Evolutionary conservation across 2,113 vertebrate species (phyloP).

Genomic region (Dipodomys ordii): DNA sequence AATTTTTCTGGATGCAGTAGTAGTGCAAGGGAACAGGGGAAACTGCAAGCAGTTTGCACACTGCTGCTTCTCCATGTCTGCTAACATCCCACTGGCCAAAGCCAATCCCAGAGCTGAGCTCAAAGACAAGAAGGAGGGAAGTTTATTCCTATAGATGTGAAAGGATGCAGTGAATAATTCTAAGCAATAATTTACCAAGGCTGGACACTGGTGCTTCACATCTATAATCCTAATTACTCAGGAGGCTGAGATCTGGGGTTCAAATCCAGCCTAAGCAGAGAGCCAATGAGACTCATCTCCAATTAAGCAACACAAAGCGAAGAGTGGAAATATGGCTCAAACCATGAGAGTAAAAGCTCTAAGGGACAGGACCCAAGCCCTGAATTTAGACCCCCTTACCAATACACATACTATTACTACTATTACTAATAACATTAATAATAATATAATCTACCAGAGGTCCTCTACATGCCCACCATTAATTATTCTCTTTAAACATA

Average conservation of each 20-base stretch:
- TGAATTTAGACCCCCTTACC: too few species aligned
- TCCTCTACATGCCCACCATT: constrained; percentile 4
- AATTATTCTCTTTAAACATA: background rate
- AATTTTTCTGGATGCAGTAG: background rate
- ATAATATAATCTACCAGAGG: background rate
- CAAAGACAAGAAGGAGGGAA: background rate
- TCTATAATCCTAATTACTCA: too few species aligned
- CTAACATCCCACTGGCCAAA: constrained; percentile 15
- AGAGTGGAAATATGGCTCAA: too few species aligned
- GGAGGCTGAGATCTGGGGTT: too few species aligned
- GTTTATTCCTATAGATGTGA: background rate
- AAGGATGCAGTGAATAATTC: background rate
- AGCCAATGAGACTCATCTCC: too few species aligned
- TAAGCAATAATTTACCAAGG: background rate
- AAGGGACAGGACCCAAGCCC: too few species aligned
- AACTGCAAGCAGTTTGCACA: background rate
- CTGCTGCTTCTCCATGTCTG: background rate
- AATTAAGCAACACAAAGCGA: too few species aligned
- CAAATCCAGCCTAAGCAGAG: too few species aligned
- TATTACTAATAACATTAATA: too few species aligned
- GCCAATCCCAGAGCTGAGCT: background rate
- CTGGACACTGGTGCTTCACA: too few species aligned
- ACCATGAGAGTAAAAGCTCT: too few species aligned
- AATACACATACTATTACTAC: too few species aligned
- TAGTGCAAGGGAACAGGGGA: background rate